A percentile compares a stretch with the other conserved stretches of the same genome.
phyloP scores from a whole-genome alignment of 2,888 invertebrate genomes.

The Drosophila mettleri region DNA sequence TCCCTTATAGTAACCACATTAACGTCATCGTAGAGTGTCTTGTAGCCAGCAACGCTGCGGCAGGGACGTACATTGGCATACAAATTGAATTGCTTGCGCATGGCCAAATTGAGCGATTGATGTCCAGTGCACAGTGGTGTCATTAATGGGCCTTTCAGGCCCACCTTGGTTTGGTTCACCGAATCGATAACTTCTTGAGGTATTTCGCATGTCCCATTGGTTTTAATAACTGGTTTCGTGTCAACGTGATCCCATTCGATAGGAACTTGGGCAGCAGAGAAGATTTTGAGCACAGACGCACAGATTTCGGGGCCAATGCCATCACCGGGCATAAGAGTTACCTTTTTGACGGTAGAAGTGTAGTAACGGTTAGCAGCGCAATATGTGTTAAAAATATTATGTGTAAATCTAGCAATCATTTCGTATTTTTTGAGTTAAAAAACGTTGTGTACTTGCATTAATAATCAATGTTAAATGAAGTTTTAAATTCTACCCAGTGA shows the following conservation, averaged over 20 bases:
- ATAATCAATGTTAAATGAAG: not conserved
- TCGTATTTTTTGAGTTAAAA: not conserved
- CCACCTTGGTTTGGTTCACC: constrained; percentile 97
- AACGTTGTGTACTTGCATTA: not conserved
- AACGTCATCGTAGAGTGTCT: constrained; percentile 98
- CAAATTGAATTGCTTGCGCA: constrained; percentile 98
- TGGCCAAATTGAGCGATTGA: constrained; percentile 97
- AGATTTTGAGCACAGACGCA: constrained; percentile 98
- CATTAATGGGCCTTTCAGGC: constrained; percentile 98
- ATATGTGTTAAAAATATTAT: not conserved
- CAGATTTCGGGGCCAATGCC: constrained; percentile 99
- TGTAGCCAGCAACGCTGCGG: constrained; percentile 96
- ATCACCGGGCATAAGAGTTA: constrained; percentile 99
- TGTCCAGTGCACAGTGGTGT: constrained; percentile 99
- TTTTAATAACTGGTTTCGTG: constrained; percentile 96
- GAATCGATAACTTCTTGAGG: constrained; percentile 99
- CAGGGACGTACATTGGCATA: constrained; percentile 99
- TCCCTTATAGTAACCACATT: constrained; percentile 99
- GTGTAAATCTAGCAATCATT: constrained; percentile 17
- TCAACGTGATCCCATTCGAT: constrained; percentile 99
- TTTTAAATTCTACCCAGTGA: constrained; percentile 6
- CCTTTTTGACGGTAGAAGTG: constrained; percentile 88
- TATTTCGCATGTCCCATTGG: constrained; percentile 98
- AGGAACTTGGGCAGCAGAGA: constrained; percentile 97
- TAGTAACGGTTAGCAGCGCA: constrained; percentile 81